phyloP scores from a whole-genome alignment of 2,797 vertebrate species.

The Parambassis ranga region DNA sequence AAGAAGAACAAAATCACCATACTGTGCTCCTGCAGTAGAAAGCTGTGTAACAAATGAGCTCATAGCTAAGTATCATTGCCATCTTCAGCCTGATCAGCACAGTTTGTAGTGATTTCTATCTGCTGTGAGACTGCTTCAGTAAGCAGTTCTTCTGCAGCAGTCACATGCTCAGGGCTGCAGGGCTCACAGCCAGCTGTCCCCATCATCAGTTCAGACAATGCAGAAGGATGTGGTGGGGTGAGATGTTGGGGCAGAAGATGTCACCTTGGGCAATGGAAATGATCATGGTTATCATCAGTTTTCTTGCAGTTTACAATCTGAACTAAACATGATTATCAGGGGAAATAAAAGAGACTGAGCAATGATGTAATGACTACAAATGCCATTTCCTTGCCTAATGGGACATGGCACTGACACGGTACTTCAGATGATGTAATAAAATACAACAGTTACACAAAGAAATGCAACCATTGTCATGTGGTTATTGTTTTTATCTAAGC shows the following conservation, averaged over 20 bases:
- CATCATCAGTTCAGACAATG: slow-evolving; percentile 61
- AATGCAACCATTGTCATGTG: too few species aligned
- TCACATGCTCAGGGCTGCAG: slow-evolving; percentile 61
- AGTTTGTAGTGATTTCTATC: slow-evolving; percentile 63
- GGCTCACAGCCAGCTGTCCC: slow-evolving; percentile 65
- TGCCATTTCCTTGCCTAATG: too few species aligned
- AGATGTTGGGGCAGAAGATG: slow-evolving; percentile 39
- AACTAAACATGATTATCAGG: too few species aligned
- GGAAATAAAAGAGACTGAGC: too few species aligned
- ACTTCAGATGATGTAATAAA: too few species aligned
- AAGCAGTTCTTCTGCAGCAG: slow-evolving; percentile 65
- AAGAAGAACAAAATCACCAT: not conserved
- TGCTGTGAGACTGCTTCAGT: slow-evolving; percentile 54
- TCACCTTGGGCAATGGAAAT: too few species aligned
- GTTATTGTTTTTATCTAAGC: too few species aligned
- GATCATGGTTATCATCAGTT: too few species aligned
- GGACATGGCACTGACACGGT: too few species aligned
- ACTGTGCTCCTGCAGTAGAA: not conserved
- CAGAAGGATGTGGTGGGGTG: slow-evolving; percentile 38
- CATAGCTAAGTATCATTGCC: slow-evolving; percentile 41
- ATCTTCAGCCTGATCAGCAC: slow-evolving; percentile 59
- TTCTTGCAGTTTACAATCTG: too few species aligned
- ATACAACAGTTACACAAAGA: too few species aligned
- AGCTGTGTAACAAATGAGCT: slow-evolving; percentile 12
- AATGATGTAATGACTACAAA: too few species aligned